Base-by-base conservation (phyloP, 2,888 invertebrate species). In the Erannis defoliaria region DNA sequence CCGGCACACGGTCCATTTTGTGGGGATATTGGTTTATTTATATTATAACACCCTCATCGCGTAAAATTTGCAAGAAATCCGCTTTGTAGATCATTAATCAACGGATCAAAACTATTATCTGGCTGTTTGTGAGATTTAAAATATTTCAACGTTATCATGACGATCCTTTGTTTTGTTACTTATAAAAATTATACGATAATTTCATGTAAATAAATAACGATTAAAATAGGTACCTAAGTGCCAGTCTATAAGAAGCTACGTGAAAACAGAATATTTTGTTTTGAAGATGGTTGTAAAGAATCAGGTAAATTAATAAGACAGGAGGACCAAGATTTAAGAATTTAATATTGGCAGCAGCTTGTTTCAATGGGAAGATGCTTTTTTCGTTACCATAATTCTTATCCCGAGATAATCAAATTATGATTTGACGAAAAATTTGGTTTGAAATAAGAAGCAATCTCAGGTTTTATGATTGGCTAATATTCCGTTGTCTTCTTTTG, bases 21-120 rank as follows among this genome's bases (percentile, higher is more conserved):
- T 78, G 86, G 85, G 85, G 86, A 85, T 84, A 88, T 89, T 86
- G 82, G 85, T 82, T 85, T 88, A 88, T 89, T 89, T 89, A 83
- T 86, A 88, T 83, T 86, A 86, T 86, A 87, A 86, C 85, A 73
- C 68, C 73, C 71, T 72, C 66, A 78, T 72, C 77, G 81, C 80
- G 84, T 81, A 80, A 81, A 80, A 83, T 84, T 78, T 74, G 77
- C 71, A 82, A 86, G 81, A 85, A 84, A 85, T 84, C 81, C 77
- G 81, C 79, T 87, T 84, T 80, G 75, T 74, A 72, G 80, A 79
- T 85, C 79, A 76, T 75, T 50, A 43, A 56, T 63, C 49, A 33
- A 14, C 45, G 40, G 49, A 59, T 59, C 19, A 63, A 62, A 19
- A 55, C 42, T 63, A 9, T 62, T 35, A 55, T 53, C 19, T 19